Evolutionary conservation across 1,140 invertebrate species (phyloP).

Genomic region (Megathymus violae): DNA sequence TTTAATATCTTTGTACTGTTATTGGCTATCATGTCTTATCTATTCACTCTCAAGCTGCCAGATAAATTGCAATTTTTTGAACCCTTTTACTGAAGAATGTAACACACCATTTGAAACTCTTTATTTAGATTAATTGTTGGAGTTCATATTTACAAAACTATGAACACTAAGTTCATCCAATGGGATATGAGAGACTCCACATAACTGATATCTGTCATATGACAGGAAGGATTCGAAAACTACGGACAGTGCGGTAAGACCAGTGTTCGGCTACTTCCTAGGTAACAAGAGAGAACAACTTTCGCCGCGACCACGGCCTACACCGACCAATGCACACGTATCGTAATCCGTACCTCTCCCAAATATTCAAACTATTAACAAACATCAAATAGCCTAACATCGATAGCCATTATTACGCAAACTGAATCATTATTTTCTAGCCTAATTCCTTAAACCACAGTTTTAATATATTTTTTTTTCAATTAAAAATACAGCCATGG

Average conservation of each 20-base stretch:
- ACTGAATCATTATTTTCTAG: constrained; percentile 21
- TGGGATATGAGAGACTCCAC: too few relatives aligned
- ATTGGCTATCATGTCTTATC: too few relatives aligned
- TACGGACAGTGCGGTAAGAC: constrained; percentile 40
- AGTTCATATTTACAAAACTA: too few relatives aligned
- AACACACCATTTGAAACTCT: too few relatives aligned
- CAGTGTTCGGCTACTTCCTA: constrained; percentile 61
- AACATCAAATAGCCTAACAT: neutral
- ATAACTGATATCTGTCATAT: too few relatives aligned
- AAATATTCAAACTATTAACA: neutral
- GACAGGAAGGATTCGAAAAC: neutral
- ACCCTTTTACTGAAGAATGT: too few relatives aligned
- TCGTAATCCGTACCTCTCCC: constrained; percentile 10
- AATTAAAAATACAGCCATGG: constrained; percentile 2
- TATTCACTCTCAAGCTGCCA: too few relatives aligned
- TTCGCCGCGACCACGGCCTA: constrained; percentile 53
- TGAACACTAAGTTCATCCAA: too few relatives aligned
- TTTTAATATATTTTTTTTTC: neutral
- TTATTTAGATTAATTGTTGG: too few relatives aligned
- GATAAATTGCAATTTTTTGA: too few relatives aligned
- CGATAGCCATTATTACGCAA: constrained; percentile 37
- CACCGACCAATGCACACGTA: constrained; percentile 47
- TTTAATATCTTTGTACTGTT: too few relatives aligned
- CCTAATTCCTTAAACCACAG: neutral
- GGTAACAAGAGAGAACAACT: constrained; percentile 75